These are phyloP conservation scores for Clistopyga incitator DNA, from an alignment of 2,888 invertebrate genomes.

Conservation along the genomic window DNA sequence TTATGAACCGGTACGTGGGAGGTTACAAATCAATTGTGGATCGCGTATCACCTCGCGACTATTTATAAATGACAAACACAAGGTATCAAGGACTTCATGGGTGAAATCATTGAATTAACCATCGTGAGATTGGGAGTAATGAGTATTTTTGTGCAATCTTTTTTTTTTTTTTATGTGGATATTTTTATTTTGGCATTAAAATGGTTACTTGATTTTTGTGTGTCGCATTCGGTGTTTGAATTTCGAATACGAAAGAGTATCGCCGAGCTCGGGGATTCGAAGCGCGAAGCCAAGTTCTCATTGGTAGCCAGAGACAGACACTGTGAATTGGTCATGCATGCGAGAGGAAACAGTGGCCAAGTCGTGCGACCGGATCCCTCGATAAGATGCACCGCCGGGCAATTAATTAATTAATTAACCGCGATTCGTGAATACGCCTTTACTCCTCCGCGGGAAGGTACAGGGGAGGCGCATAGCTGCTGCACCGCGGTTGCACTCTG, in stretches of 20 bases:
- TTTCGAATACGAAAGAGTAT: too few species aligned
- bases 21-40: constrained; percentile 28
- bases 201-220: too few species aligned
- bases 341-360: constrained; percentile 68
- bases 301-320: constrained; percentile 33
- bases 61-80: neutral
- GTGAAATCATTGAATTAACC: neutral
- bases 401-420: constrained; percentile 73
- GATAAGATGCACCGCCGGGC: constrained; percentile 69
- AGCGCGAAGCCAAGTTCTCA: constrained; percentile 8
- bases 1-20: constrained; percentile 2
- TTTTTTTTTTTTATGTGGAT: too few species aligned
- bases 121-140: too few species aligned
- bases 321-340: constrained; percentile 69
- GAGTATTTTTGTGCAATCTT: too few species aligned
- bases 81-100: neutral
- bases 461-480: constrained; percentile 43
- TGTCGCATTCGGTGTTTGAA: too few species aligned
- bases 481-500: constrained; percentile 25
- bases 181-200: too few species aligned
- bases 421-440: constrained; percentile 68
- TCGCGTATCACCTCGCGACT: neutral
- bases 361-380: constrained; percentile 71
- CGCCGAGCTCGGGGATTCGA: neutral
- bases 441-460: constrained; percentile 18